Percentiles rank a stretch among this genome's conserved stretches.
Conservation (phyloP, 64 coral and sea anemone species). For the Pachyseris speciosa region DNA sequence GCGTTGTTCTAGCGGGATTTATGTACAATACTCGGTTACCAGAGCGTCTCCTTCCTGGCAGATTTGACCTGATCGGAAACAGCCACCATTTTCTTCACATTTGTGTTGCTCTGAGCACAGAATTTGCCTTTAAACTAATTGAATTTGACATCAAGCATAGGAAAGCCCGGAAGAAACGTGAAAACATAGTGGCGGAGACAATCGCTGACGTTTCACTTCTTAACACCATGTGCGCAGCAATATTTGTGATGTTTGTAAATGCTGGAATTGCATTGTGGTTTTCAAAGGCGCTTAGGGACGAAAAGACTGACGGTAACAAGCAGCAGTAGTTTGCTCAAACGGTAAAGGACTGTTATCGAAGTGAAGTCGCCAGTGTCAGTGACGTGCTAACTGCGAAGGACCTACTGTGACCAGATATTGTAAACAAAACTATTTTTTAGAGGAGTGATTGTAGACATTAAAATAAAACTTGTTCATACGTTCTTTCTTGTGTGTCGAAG, state of each 20-base stretch:
- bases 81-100: conserved; percentile 75
- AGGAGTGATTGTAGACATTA: no score
- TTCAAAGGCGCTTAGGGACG: neutral
- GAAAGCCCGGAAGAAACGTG: neutral
- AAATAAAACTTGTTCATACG: no score
- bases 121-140: conserved; percentile 41
- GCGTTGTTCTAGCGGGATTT: conserved; percentile 6
- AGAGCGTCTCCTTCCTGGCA: conserved; percentile 45
- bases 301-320: neutral
- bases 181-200: neutral
- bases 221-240: conserved; percentile 7
- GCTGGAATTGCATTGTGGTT: conserved; percentile 10
- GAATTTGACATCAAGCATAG: neutral
- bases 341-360: no score
- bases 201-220: neutral
- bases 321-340: neutral
- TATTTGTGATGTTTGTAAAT: conserved; percentile 10
- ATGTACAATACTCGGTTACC: conserved; percentile 49
- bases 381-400: no score
- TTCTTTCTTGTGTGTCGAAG: no score
- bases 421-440: no score
- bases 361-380: no score
- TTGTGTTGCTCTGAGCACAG: conserved; percentile 14
- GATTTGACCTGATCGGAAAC: conserved; percentile 62
- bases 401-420: no score